Evolutionary conservation across 2,797 vertebrate species (phyloP).

Genomic region (Megalops cyprinoides): DNA sequence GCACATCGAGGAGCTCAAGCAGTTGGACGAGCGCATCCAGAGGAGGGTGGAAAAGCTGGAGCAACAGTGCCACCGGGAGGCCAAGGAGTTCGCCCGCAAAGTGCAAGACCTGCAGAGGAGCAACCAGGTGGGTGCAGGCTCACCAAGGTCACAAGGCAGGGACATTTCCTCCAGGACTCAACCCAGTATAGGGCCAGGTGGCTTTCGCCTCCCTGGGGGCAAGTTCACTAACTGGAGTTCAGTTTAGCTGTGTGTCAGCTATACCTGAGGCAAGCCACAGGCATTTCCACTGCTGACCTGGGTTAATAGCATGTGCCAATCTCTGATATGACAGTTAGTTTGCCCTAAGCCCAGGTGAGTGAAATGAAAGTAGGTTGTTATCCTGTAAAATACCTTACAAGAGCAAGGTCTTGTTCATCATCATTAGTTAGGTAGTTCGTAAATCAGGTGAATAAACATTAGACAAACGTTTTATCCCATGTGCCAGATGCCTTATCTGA

Average conservation of each 20-base stretch:
- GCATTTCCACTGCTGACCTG: neutral
- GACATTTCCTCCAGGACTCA: neutral
- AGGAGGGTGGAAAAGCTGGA: constrained; percentile 96
- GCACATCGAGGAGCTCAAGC: constrained; percentile 97
- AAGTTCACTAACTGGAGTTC: neutral
- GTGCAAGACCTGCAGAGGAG: constrained; percentile 97
- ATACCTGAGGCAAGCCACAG: neutral
- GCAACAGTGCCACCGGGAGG: constrained; percentile 96
- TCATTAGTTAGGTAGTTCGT: too few relatives aligned
- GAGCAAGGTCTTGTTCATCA: too few relatives aligned
- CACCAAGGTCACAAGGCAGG: neutral
- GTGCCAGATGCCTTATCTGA: too few relatives aligned
- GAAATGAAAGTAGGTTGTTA: too few relatives aligned
- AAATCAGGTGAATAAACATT: too few relatives aligned
- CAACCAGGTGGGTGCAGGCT: constrained; percentile 86
- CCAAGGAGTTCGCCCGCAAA: constrained; percentile 98
- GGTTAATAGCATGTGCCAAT: too few relatives aligned
- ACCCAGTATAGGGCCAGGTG: neutral
- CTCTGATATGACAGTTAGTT: too few relatives aligned
- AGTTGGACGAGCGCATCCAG: constrained; percentile 96
- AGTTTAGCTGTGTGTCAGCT: neutral
- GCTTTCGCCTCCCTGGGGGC: neutral
- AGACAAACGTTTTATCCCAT: too few relatives aligned
- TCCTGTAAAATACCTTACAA: too few relatives aligned
- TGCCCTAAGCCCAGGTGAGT: too few relatives aligned